Percentiles rank a stretch among this genome's conserved stretches.
These are phyloP conservation scores for Phenganax subtilis DNA, from an alignment of 92 coral and sea anemone species.

Conservation along the genomic window DNA sequence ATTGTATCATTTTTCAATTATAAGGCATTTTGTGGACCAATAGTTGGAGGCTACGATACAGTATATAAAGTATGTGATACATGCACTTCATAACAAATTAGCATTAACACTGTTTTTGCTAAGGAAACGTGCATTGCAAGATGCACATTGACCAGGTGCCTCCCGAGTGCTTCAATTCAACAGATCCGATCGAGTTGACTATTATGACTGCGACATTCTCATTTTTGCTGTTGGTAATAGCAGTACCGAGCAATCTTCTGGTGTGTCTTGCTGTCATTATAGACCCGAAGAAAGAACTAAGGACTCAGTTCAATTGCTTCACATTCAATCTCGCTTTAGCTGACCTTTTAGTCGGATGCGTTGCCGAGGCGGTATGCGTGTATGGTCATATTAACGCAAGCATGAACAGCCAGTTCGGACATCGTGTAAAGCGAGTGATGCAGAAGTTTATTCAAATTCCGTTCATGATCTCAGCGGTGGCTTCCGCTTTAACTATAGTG, in stretches of 20 bases:
- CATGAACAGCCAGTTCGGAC: not conserved
- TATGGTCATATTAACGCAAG: slow-evolving; percentile 7
- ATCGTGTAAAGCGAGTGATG: not conserved
- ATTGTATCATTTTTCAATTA: no score
- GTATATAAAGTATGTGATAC: no score
- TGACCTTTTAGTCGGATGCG: slow-evolving; percentile 19
- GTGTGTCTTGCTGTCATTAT: slow-evolving; percentile 11
- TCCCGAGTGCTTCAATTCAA: not conserved
- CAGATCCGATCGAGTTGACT: slow-evolving; percentile 8
- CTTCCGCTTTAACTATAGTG: slow-evolving; percentile 65
- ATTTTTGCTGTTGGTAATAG: not conserved
- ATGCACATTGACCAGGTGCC: not conserved
- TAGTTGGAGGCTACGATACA: no score
- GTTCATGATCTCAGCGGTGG: slow-evolving; percentile 63
- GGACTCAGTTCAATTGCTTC: slow-evolving; percentile 36
- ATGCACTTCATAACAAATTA: no score
- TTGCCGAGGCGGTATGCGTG: not conserved
- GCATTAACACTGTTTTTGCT: no score
- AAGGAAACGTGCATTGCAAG: not conserved
- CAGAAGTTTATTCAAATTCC: slow-evolving; percentile 55
- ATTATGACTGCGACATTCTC: slow-evolving; percentile 16
- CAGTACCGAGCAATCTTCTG: slow-evolving; percentile 26
- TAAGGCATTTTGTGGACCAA: no score
- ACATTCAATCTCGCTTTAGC: slow-evolving; percentile 32
- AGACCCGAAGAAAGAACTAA: slow-evolving; percentile 26